Percentiles rank a stretch among this genome's conserved stretches.
Evolutionary conservation across 2,888 invertebrate genomes (phyloP).

Genomic region (Trisateles emortualis): DNA sequence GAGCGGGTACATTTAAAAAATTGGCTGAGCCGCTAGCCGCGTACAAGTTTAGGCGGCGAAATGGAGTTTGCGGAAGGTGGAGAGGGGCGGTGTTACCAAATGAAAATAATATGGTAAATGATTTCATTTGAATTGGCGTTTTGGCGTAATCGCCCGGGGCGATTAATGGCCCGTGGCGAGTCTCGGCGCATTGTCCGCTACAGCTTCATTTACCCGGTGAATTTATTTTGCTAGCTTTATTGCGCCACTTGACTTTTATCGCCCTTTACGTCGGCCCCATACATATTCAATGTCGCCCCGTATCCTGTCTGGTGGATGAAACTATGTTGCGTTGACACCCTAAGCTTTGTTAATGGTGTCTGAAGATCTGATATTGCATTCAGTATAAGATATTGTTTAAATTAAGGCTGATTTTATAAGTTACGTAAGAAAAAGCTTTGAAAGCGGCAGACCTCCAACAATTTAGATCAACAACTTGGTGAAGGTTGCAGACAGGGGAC

Average conservation of each 20-base stretch:
- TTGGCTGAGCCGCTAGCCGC: slow-evolving; percentile 66
- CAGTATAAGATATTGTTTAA: not conserved
- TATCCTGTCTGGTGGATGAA: slow-evolving; percentile 62
- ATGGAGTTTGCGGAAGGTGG: slow-evolving; percentile 76
- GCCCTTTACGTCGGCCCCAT: slow-evolving; percentile 65
- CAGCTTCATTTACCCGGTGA: slow-evolving; percentile 73
- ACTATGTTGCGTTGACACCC: slow-evolving; percentile 58
- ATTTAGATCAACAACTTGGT: no score
- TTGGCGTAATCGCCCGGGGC: slow-evolving; percentile 67
- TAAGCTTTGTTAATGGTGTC: slow-evolving; percentile 44
- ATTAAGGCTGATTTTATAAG: not conserved
- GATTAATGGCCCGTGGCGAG: slow-evolving; percentile 77
- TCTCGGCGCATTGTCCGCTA: slow-evolving; percentile 73
- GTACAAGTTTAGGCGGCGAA: slow-evolving; percentile 75
- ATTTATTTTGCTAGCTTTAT: slow-evolving; percentile 72
- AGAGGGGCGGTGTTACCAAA: slow-evolving; percentile 62
- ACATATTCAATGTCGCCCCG: slow-evolving; percentile 72
- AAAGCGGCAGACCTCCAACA: no score
- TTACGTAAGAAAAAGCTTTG: no score
- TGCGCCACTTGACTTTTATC: slow-evolving; percentile 70
- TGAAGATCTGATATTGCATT: slow-evolving; percentile 17
- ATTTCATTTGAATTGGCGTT: slow-evolving; percentile 81
- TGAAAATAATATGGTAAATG: slow-evolving; percentile 67
- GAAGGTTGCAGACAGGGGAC: no score
- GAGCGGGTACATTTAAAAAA: slow-evolving; percentile 85